phyloP scores from a whole-genome alignment of 2,113 vertebrate genomes.

The Notarius quadriscutis region DNA sequence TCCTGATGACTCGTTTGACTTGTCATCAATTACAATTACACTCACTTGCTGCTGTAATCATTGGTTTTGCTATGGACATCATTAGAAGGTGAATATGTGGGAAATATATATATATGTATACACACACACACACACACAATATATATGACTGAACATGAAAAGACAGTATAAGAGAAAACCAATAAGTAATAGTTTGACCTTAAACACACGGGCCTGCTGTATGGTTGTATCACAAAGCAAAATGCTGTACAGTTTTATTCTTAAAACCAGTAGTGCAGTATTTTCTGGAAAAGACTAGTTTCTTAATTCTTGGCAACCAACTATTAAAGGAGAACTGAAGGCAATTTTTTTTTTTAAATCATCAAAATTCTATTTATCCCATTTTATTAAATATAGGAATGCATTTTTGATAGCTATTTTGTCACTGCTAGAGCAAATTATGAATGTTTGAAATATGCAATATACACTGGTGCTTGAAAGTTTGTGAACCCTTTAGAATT shows the following conservation, averaged over 20 bases:
- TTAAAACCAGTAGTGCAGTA: neutral
- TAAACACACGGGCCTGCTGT: neutral
- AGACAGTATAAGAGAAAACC: neutral
- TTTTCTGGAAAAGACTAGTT: neutral
- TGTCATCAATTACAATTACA: neutral
- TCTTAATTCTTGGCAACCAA: neutral
- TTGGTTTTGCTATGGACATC: neutral
- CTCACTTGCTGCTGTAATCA: neutral
- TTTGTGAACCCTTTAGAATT: too few species aligned
- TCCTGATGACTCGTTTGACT: too few species aligned
- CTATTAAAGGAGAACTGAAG: too few species aligned
- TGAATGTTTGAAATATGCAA: too few species aligned
- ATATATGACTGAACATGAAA: neutral
- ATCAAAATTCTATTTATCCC: too few species aligned
- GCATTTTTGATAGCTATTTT: too few species aligned
- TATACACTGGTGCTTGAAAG: too few species aligned
- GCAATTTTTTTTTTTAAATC: too few species aligned
- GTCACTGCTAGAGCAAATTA: too few species aligned
- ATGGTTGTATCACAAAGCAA: neutral
- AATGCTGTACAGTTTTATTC: too few species aligned
- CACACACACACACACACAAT: too few species aligned
- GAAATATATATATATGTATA: neutral
- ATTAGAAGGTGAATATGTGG: neutral
- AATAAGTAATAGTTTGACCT: neutral
- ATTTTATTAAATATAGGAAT: too few species aligned